Conservation (phyloP, 1,140 invertebrate species). For the Hormaphis cornu region DNA sequence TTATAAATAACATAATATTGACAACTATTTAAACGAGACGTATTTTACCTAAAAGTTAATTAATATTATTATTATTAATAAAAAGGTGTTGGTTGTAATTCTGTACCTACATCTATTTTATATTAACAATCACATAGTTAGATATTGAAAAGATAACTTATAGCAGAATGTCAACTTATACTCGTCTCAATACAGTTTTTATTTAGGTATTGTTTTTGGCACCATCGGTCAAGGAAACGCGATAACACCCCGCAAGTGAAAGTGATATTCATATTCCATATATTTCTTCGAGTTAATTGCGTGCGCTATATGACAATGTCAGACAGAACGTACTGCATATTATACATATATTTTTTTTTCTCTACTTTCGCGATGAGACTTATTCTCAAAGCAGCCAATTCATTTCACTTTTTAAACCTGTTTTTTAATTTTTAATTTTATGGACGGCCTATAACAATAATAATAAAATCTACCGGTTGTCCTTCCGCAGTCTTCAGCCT, state of each 20-base stretch:
- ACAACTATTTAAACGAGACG: too few relatives aligned
- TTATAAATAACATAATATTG: too few relatives aligned
- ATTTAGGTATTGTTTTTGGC: not conserved
- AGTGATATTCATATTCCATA: constrained; percentile 14
- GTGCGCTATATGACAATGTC: not conserved
- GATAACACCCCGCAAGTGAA: not conserved
- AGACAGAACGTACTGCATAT: not conserved
- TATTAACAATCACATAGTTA: too few relatives aligned
- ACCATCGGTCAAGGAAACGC: not conserved
- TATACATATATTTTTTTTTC: not conserved
- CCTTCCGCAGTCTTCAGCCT: constrained; percentile 4
- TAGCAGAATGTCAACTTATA: not conserved
- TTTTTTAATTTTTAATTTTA: constrained; percentile 16
- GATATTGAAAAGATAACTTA: not conserved
- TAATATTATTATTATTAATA: too few relatives aligned
- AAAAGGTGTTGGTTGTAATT: too few relatives aligned
- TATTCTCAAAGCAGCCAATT: not conserved
- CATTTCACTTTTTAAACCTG: constrained; percentile 30
- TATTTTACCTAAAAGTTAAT: too few relatives aligned
- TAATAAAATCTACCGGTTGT: not conserved
- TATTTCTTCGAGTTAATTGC: not conserved
- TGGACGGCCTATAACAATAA: too few relatives aligned
- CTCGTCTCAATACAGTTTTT: not conserved
- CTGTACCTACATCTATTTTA: too few relatives aligned
- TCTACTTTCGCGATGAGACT: constrained; percentile 22